Evolutionary conservation across 2,888 invertebrate species (phyloP).

Genomic region (Crepidodera aurea): DNA sequence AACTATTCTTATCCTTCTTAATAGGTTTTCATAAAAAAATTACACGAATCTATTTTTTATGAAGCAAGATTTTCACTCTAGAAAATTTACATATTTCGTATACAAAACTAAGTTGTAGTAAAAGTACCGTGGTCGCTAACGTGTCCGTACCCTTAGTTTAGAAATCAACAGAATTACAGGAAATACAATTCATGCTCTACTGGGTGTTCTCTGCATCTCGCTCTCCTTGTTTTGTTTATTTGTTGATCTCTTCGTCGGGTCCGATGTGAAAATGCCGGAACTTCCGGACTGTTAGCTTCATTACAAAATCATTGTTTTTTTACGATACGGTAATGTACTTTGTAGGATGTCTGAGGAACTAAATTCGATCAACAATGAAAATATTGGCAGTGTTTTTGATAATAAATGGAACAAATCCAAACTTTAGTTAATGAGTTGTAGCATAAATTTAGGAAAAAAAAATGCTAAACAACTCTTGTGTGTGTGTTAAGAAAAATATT

Average conservation of each 20-base stretch:
- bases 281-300: conserved; percentile 43
- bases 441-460: too few species aligned
- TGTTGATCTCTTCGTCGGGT: conserved; percentile 34
- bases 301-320: conserved; percentile 17
- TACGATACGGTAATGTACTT: background rate
- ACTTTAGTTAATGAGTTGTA: too few species aligned
- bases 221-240: conserved; percentile 20
- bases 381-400: background rate
- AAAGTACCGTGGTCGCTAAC: background rate
- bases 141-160: conserved; percentile 2
- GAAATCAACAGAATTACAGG: conserved; percentile 22
- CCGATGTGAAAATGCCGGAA: conserved; percentile 38
- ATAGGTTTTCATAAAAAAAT: too few species aligned
- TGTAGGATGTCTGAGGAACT: background rate
- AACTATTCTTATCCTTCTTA: too few species aligned
- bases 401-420: too few species aligned
- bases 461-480: too few species aligned
- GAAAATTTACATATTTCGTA: too few species aligned
- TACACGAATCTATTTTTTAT: too few species aligned
- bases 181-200: conserved; percentile 26
- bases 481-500: too few species aligned
- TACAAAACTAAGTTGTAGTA: too few species aligned
- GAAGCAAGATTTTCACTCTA: too few species aligned
- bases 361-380: background rate
- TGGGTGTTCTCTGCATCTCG: conserved; percentile 15